These are phyloP conservation scores for Coregonus sp. DNA, from an alignment of 2,797 vertebrate species.

Conservation along the genomic window DNA sequence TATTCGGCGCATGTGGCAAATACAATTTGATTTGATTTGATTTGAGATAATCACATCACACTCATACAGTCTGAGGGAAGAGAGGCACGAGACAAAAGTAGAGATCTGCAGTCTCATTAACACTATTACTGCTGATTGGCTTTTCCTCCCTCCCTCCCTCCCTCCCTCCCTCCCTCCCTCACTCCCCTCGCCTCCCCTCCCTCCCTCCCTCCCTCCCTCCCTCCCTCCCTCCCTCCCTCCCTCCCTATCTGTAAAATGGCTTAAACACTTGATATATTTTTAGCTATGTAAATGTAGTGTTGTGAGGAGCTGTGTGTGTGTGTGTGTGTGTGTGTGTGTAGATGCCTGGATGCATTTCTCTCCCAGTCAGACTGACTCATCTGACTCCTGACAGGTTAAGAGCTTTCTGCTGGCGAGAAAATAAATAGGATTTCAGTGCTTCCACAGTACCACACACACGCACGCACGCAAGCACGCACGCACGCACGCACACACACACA, in stretches of 20 bases:
- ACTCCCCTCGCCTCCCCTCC: background rate
- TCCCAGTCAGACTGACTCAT: background rate
- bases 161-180: background rate
- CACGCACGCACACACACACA: background rate
- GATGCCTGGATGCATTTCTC: background rate
- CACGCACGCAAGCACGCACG: background rate
- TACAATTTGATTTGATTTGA: no score
- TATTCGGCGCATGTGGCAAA: no score
- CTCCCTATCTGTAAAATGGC: background rate
- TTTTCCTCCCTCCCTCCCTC: background rate
- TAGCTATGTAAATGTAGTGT: no score
- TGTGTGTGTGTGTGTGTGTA: background rate
- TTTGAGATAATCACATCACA: background rate
- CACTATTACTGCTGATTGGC: background rate
- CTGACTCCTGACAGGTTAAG: background rate
- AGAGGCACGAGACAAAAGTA: background rate
- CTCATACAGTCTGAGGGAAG: background rate
- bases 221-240: no score
- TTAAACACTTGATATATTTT: background rate
- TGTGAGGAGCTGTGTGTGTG: background rate
- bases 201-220: no score
- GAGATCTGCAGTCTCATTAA: background rate
- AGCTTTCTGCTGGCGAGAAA: background rate
- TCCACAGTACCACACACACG: background rate
- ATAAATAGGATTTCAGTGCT: slow-evolving; percentile 3